Conservation (phyloP, 1,140 invertebrate species). For the Drosophila albomicans region DNA sequence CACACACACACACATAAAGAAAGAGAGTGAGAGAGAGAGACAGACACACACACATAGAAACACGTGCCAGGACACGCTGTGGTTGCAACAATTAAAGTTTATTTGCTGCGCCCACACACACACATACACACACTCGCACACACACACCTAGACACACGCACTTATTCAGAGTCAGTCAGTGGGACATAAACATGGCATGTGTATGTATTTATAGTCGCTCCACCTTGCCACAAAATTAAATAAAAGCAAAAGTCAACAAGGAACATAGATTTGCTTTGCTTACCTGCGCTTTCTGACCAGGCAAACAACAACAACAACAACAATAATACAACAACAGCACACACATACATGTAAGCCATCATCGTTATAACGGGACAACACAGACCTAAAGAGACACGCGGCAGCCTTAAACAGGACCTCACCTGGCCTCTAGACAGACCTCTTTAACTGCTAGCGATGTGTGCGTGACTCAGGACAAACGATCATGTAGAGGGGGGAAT, state of each 20-base stretch:
- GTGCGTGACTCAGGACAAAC: neutral
- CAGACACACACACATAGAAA: slow-evolving; percentile 60
- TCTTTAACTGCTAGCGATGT: slow-evolving; percentile 13
- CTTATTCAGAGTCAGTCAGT: slow-evolving; percentile 17
- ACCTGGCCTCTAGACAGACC: slow-evolving; percentile 15
- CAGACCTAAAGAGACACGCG: slow-evolving; percentile 53
- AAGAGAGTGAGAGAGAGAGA: too few relatives aligned
- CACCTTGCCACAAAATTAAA: slow-evolving; percentile 81
- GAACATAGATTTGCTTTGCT: slow-evolving; percentile 76
- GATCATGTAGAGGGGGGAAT: neutral
- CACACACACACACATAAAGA: slow-evolving; percentile 6
- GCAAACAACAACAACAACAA: slow-evolving; percentile 63
- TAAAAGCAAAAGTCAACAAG: slow-evolving; percentile 83
- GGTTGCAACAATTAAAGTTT: slow-evolving; percentile 83
- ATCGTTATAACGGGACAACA: slow-evolving; percentile 74
- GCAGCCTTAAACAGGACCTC: slow-evolving; percentile 30
- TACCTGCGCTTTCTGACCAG: slow-evolving; percentile 64
- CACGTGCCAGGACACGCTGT: slow-evolving; percentile 75
- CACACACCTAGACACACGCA: slow-evolving; percentile 3
- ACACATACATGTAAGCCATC: slow-evolving; percentile 71
- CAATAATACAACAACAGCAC: slow-evolving; percentile 41
- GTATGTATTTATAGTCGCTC: slow-evolving; percentile 76
- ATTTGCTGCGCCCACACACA: slow-evolving; percentile 70
- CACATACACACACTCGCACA: slow-evolving; percentile 8
- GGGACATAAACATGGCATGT: slow-evolving; percentile 45